Evolutionary conservation across 2,113 vertebrate genomes (phyloP), one percentile per base, ranked within the genome.

Genomic region (Odontesthes bonariensis): DNA sequence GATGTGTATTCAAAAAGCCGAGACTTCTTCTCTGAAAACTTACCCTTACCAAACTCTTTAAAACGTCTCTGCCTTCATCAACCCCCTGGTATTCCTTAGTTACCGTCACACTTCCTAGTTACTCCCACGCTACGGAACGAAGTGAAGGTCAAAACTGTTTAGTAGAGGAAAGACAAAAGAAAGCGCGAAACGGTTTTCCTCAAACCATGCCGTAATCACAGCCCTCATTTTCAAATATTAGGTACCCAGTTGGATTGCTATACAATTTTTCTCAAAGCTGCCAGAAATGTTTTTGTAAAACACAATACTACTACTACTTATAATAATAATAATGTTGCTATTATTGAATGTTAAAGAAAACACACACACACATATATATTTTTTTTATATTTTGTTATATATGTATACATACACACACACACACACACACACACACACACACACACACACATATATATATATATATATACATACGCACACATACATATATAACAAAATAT

Each of bases 61-160:
- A 22, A 70, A 20, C 6, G 44, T 23, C 2, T 59, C 31, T 16
- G 31, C n/a, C 14, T 42, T 60, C 13, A 44, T 10, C 9, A 3
- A 4, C 9, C 4, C 13, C 2, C 3, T 16, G n/a, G 53, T 49
- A 23, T 38, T 47, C 63, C 75, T 42, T 91, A 75, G 86, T 87
- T 83, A 91, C 90, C 17, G 9, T 23, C 0, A 5, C 52, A 86
- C 64, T 89, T 90, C 89, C 92, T 91, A 70, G 88, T 90, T 88
- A 90, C 81, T 27, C 67, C 69, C 23, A 83, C 65, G 27, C 80
- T 92, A 92, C 84, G 87, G 89, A 3, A 44, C 7, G 35, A 1
- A 1, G 51, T 3, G 40, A 78, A 60, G 86, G n/a, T 54, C 92
- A 91, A 89, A 82, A 32, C 1, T 23, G 0, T 3, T 12, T 0